Evolutionary conservation across 2,888 invertebrate species (phyloP).

Genomic region (Eilema depressum): DNA sequence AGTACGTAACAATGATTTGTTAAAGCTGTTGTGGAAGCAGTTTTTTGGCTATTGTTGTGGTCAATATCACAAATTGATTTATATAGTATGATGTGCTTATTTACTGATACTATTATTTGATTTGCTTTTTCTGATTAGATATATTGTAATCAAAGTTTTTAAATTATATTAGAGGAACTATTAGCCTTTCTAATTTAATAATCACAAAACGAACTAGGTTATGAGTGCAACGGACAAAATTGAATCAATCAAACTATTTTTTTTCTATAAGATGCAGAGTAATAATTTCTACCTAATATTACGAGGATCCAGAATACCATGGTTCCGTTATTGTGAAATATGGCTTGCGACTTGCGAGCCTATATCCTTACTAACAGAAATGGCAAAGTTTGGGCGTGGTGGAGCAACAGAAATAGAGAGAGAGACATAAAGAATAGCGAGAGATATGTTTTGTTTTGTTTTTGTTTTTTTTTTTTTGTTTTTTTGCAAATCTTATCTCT

Average conservation of each 20-base stretch:
- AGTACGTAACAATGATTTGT: not conserved
- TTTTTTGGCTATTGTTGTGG: not conserved
- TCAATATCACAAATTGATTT: constrained; percentile 4
- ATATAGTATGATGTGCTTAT: constrained; percentile 1
- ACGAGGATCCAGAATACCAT: too few relatives aligned
- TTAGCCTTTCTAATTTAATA: constrained; percentile 4
- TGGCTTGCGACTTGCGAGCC: too few relatives aligned
- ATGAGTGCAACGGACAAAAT: not conserved
- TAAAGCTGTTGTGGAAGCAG: constrained; percentile 2
- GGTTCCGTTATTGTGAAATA: too few relatives aligned
- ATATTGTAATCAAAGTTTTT: not conserved
- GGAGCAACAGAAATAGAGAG: too few relatives aligned
- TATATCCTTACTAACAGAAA: too few relatives aligned
- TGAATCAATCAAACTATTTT: not conserved
- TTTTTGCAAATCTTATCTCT: too few relatives aligned
- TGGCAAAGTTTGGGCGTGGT: too few relatives aligned
- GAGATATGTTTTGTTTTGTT: too few relatives aligned
- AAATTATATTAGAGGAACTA: not conserved
- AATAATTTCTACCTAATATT: not conserved
- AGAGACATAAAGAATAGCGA: too few relatives aligned
- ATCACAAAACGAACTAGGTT: not conserved
- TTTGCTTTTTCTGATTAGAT: not conserved
- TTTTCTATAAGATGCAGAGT: not conserved
- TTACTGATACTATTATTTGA: not conserved
- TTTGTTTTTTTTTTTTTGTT: too few relatives aligned